phyloP scores from a whole-genome alignment of 2,888 invertebrate species.

The Proisotoma minuta region DNA sequence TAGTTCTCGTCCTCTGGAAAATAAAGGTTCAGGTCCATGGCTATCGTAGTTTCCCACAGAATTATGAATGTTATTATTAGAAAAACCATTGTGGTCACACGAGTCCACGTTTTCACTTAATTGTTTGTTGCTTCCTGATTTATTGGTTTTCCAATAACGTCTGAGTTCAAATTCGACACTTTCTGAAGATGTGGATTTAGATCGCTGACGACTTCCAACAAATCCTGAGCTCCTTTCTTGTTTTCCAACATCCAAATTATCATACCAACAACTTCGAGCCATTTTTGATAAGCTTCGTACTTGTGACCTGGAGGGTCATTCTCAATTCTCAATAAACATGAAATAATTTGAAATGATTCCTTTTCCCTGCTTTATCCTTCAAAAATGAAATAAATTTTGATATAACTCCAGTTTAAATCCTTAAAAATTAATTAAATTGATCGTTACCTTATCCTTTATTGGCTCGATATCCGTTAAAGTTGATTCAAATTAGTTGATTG shows the following conservation, averaged over 20 bases:
- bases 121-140: neutral
- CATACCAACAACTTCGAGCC: constrained; percentile 29
- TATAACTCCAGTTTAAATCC: too few relatives aligned
- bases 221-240: neutral
- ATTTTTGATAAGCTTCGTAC: too few relatives aligned
- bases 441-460: too few relatives aligned
- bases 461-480: too few relatives aligned
- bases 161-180: neutral
- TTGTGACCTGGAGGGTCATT: too few relatives aligned
- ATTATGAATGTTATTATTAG: constrained; percentile 9
- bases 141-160: too few relatives aligned
- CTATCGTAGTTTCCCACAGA: constrained; percentile 2
- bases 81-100: constrained; percentile 8
- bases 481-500: too few relatives aligned
- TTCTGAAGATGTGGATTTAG: constrained; percentile 11
- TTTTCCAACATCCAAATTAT: constrained; percentile 12
- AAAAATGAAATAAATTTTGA: too few relatives aligned
- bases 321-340: too few relatives aligned
- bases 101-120: neutral
- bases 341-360: too few relatives aligned
- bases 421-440: too few relatives aligned
- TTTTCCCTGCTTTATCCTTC: too few relatives aligned
- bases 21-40: constrained; percentile 9
- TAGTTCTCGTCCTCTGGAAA: constrained; percentile 13
- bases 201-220: neutral